Evolutionary conservation across 2,888 invertebrate genomes (phyloP), one percentile per base, ranked within the genome.

Genomic region (Zhuqinia jingwanae): DNA sequence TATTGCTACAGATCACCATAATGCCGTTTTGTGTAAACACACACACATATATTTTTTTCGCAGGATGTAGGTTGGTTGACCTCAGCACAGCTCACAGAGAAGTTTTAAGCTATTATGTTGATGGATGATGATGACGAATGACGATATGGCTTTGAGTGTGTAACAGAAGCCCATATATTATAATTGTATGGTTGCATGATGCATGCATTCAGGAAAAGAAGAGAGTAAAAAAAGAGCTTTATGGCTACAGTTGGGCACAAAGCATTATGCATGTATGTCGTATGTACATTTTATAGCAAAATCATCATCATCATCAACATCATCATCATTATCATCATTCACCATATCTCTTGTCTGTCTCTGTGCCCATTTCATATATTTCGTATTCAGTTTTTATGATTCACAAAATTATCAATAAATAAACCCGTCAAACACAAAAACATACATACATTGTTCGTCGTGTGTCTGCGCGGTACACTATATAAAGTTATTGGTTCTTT

Each of bases 41-140:
- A 6, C 17, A 47, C 5, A 47, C 15, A 15, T 27, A 47, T 25
- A 53, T 75, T 53, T 75, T 36, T 77, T 58, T 36, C 58, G 45
- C 10, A 53, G 75, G 77, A 78, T 76, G 75, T 84, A 84, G 84
- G 84, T 84, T 84, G 84, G 68, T 84, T 84, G 84, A 84, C 84
- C 84, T 84, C 84, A n/a, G n/a, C n/a, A 80, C 17, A 36, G 36
- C 36, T 36, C 36, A 36, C n/a, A n/a, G n/a, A n/a, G 36, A 36
- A 36, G 25, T 36, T 65, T n/a, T 60, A n/a, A 63, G 68, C 60
- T 60, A 50, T 56, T 65, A 15, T 47, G 42, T 2, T 56, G 22
- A 22, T 60, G 58, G 25, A 58, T 20, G 65, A 77, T 27, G 63
- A 27, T 50, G 2, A 45, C 42, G n/a, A n/a, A n/a, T n/a, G n/a